Evolutionary conservation across 2,888 invertebrate genomes (phyloP).

Genomic region (Pandemis heparana): DNA sequence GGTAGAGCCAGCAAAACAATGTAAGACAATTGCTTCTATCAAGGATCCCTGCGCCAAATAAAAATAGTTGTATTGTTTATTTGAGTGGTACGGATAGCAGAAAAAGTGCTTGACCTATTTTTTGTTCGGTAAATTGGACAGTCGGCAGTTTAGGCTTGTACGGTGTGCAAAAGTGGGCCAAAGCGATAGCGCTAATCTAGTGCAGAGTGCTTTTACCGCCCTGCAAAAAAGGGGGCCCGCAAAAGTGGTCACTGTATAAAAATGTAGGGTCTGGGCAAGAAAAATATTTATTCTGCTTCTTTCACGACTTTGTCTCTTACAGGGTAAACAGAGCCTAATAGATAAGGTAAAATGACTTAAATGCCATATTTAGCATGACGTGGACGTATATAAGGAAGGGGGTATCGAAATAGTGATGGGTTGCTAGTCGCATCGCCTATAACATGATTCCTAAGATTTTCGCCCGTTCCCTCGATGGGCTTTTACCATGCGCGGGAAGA

Average conservation of each 20-base stretch:
- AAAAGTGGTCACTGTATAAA: neutral
- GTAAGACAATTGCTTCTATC: constrained; percentile 25
- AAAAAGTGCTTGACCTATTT: constrained; percentile 31
- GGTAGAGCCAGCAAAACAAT: constrained; percentile 18
- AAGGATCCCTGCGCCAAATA: constrained; percentile 17
- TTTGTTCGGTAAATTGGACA: constrained; percentile 14
- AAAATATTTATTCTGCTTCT: neutral
- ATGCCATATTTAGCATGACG: no score
- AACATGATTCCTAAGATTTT: no score
- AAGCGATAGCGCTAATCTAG: neutral
- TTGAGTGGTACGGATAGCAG: constrained; percentile 29
- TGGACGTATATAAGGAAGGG: no score
- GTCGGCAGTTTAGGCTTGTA: constrained; percentile 21
- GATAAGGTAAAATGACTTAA: no score
- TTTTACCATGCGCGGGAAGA: no score
- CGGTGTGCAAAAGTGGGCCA: neutral
- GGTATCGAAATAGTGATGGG: no score
- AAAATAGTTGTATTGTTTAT: constrained; percentile 30
- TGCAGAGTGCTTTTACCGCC: neutral
- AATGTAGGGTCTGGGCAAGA: neutral
- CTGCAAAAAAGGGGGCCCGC: neutral
- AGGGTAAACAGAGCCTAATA: no score
- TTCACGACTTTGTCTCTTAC: no score
- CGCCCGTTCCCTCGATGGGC: no score
- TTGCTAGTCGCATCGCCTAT: no score